Evolutionary conservation across 2,113 vertebrate species (phyloP), one percentile per base, ranked within the genome.

Genomic region (Triplophysa rosa): DNA sequence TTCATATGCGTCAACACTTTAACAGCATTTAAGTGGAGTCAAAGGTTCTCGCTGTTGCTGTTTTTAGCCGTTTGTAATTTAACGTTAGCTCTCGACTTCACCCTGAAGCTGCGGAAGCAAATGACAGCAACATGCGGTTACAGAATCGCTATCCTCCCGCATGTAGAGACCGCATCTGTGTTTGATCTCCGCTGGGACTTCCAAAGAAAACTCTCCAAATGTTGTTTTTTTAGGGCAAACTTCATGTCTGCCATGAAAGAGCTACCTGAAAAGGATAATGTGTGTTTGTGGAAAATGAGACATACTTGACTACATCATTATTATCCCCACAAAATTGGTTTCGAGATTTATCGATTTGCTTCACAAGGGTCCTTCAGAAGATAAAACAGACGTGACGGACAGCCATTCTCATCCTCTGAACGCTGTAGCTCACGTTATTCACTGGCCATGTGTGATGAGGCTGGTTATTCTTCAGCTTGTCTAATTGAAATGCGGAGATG

Each of bases 251-350:
- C 17, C 59, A 14, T 62, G 66, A 70, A 71, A 63, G 49, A 64
- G 68, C 8, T 24, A 37, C 61, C 33, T 69, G 10, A 66, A 66
- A 69, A 49, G 40, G 66, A 71, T 72, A 80, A 65, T 80, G 68
- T 42, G 78, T 66, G 67, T 79, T 64, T 71, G 45, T 37, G 67
- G 56, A 42, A 71, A 71, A 71, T 52, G 45, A 65, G 59, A 61
- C 29, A 2, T 29, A 9, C 37, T 72, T 29, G 2, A 80, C n/a
- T 64, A 66, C 68, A 80, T 66, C 47, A 80, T 66, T 58, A 64
- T 79, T 69, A 83, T 79, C 77, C 72, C 68, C 45, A 40, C 67
- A 76, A 78, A 82, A 82, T 77, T 66, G 74, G 74, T 78, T 65
- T 70, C 12, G 26, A 72, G 68, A 82, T 82, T 65, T 78, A 82